phyloP scores from a whole-genome alignment of 2,888 invertebrate genomes.

The Amblyjoppa fuscipennis region DNA sequence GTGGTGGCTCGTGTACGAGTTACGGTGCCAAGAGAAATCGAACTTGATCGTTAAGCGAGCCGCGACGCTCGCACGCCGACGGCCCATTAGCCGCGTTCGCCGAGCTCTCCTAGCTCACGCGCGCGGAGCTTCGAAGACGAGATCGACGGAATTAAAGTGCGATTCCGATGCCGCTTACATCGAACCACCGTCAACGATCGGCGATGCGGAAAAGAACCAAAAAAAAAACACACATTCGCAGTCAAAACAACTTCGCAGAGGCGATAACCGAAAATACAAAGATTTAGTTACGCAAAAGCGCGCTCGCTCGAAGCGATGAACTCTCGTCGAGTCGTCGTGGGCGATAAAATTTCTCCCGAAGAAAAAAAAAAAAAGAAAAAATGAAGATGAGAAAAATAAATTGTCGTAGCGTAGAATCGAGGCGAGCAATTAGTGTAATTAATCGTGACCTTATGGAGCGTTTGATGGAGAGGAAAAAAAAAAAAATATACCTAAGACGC shows the following conservation, averaged over 20 bases:
- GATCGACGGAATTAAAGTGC: conserved; percentile 34
- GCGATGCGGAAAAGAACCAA: not conserved
- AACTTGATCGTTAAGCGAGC: conserved; percentile 83
- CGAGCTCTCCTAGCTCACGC: conserved; percentile 68
- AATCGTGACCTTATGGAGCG: not conserved
- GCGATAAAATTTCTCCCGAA: not conserved
- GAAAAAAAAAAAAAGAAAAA: not conserved
- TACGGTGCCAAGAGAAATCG: conserved; percentile 83
- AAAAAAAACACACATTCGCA: not conserved
- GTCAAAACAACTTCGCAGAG: not conserved
- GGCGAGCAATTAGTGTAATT: conserved; percentile 23
- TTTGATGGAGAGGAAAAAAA: not conserved
- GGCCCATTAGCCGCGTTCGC: conserved; percentile 81
- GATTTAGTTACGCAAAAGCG: not conserved
- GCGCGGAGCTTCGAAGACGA: conserved; percentile 32
- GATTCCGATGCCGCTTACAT: conserved; percentile 27
- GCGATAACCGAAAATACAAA: not conserved
- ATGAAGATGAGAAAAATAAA: not conserved
- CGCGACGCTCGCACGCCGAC: conserved; percentile 78
- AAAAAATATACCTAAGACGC: conserved; percentile 8
- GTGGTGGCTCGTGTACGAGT: conserved; percentile 65
- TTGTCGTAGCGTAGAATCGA: not conserved
- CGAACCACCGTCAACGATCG: conserved; percentile 4
- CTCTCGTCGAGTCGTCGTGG: not conserved
- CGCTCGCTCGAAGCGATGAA: not conserved